phyloP scores from a whole-genome alignment of 2,797 vertebrate genomes.

The Australoheros facetus region DNA sequence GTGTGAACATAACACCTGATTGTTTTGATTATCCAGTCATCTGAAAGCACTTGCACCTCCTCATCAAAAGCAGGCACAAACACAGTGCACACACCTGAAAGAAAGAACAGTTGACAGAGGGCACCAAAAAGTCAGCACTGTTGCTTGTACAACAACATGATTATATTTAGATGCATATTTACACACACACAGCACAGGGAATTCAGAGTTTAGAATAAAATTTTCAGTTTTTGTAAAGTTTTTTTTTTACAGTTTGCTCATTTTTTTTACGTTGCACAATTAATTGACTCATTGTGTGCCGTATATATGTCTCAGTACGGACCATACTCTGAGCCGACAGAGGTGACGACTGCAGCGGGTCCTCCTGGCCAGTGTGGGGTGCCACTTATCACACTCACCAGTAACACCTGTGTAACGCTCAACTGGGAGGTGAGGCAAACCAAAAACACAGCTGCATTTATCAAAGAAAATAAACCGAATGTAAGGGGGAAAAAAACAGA shows the following conservation, averaged over 20 bases:
- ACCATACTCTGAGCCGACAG: conserved; percentile 85
- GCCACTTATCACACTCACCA: conserved; percentile 86
- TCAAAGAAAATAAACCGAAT: background rate
- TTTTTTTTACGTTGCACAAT: background rate
- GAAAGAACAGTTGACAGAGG: background rate
- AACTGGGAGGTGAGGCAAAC: conserved; percentile 92
- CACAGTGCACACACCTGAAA: conserved; percentile 12
- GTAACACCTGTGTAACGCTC: conserved; percentile 85
- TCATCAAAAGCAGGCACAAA: conserved; percentile 31
- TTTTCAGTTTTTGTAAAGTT: background rate
- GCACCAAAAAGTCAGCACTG: background rate
- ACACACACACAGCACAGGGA: no score
- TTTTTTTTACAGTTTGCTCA: background rate
- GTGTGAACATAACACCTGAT: conserved; percentile 16
- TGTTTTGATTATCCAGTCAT: conserved; percentile 33
- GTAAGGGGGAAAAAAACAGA: background rate
- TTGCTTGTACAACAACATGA: background rate
- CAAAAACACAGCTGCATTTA: background rate
- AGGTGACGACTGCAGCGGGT: conserved; percentile 91
- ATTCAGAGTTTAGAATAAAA: background rate
- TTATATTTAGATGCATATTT: no score
- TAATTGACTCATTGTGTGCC: background rate
- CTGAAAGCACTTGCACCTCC: conserved; percentile 26
- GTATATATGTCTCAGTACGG: conserved; percentile 81
- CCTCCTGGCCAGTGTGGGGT: conserved; percentile 91